Percentiles rank a stretch among this genome's conserved stretches.
Evolutionary conservation across 2,888 invertebrate genomes (phyloP).

Genomic region (Cosmia pyralina): DNA sequence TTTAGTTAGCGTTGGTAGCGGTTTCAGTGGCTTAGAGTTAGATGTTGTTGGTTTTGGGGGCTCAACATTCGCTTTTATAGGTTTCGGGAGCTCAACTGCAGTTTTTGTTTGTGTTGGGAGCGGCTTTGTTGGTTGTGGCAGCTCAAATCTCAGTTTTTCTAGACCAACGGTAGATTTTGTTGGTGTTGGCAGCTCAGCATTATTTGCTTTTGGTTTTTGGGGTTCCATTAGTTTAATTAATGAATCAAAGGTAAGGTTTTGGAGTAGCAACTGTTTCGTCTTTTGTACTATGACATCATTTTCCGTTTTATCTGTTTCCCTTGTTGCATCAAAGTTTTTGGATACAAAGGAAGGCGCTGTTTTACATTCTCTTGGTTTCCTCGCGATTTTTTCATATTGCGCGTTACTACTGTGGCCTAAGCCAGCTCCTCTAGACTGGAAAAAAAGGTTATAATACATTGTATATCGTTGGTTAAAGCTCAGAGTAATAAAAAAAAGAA

Average conservation of each 20-base stretch:
- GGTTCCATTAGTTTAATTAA: neutral
- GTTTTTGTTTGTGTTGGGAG: neutral
- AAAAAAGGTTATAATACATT: neutral
- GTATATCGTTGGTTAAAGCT: neutral
- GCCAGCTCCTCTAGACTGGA: slow-evolving; percentile 35
- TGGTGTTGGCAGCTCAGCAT: neutral
- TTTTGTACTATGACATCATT: slow-evolving; percentile 18
- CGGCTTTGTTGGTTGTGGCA: neutral
- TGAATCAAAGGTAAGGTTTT: slow-evolving; percentile 13
- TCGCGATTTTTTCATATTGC: neutral
- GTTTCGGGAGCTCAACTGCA: neutral
- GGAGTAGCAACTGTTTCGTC: slow-evolving; percentile 16
- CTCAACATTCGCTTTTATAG: slow-evolving; percentile 2
- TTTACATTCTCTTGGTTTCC: neutral
- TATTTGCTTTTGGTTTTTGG: neutral
- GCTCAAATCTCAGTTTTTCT: neutral
- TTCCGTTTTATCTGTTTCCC: neutral
- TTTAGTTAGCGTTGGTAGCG: neutral
- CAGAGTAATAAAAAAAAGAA: slow-evolving; percentile 1
- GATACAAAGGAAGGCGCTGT: neutral
- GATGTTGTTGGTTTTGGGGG: neutral
- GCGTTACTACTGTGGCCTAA: slow-evolving; percentile 25
- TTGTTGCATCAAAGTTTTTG: neutral
- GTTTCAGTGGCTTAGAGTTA: neutral
- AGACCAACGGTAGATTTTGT: neutral